phyloP scores from a whole-genome alignment of 2,797 vertebrate species.

The Siniperca obscura region DNA sequence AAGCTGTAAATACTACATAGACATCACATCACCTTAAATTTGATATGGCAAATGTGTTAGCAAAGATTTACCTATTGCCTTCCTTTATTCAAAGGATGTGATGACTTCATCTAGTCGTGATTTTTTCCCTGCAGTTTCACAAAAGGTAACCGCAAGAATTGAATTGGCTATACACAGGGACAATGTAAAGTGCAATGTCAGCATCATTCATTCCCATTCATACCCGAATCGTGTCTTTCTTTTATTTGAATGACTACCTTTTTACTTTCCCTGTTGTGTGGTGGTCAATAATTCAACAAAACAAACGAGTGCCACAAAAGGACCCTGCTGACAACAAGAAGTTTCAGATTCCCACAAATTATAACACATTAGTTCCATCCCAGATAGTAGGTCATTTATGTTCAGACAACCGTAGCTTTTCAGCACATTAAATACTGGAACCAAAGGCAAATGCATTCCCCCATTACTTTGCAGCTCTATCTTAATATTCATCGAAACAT shows the following conservation, averaged over 20 bases:
- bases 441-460: background rate
- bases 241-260: conserved; percentile 1
- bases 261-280: background rate
- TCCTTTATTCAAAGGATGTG: too few species aligned
- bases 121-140: background rate
- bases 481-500: conserved; percentile 13
- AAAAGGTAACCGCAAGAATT: background rate
- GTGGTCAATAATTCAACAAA: background rate
- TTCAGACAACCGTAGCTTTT: conserved; percentile 3
- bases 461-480: conserved; percentile 11
- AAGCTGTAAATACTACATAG: too few species aligned
- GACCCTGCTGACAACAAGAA: background rate
- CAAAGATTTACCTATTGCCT: too few species aligned
- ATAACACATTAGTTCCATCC: background rate
- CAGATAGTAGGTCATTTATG: conserved; percentile 1
- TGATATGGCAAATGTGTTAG: too few species aligned
- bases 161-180: background rate
- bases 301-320: background rate
- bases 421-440: background rate
- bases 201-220: background rate
- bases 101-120: background rate
- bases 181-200: background rate
- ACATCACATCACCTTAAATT: too few species aligned
- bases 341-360: conserved; percentile 3
- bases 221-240: background rate